Evolutionary conservation across 2,797 vertebrate genomes (phyloP).

Genomic region (Pipistrellus nathusii): DNA sequence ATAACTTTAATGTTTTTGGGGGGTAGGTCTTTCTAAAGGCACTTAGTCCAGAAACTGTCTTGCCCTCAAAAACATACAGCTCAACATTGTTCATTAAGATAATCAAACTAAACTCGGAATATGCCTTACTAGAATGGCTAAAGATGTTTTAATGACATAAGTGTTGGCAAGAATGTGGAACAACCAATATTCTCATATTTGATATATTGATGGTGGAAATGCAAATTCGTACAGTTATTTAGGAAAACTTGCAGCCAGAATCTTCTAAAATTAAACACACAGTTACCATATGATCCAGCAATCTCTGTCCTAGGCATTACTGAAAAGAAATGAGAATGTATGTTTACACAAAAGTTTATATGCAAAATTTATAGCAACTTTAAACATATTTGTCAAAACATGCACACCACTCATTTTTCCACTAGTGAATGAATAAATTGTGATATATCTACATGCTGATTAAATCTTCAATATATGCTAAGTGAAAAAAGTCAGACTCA

Average conservation of each 20-base stretch:
- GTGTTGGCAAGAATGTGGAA: neutral
- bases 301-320: neutral
- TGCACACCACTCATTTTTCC: neutral
- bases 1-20: neutral
- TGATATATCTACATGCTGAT: neutral
- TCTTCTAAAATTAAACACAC: neutral
- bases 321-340: constrained; percentile 4
- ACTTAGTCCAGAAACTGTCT: neutral
- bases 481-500: neutral
- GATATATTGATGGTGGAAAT: neutral
- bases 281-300: neutral
- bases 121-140: neutral
- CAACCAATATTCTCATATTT: neutral
- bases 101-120: constrained; percentile 38
- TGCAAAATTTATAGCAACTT: neutral
- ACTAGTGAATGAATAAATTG: neutral
- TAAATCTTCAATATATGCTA: neutral
- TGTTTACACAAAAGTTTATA: neutral
- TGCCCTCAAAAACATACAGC: neutral
- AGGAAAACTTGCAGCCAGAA: neutral
- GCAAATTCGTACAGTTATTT: neutral
- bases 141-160: neutral
- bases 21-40: neutral
- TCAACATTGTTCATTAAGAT: neutral
- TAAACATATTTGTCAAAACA: neutral